Conservation (phyloP, 2,797 vertebrate genomes). For the Channa striata region DNA sequence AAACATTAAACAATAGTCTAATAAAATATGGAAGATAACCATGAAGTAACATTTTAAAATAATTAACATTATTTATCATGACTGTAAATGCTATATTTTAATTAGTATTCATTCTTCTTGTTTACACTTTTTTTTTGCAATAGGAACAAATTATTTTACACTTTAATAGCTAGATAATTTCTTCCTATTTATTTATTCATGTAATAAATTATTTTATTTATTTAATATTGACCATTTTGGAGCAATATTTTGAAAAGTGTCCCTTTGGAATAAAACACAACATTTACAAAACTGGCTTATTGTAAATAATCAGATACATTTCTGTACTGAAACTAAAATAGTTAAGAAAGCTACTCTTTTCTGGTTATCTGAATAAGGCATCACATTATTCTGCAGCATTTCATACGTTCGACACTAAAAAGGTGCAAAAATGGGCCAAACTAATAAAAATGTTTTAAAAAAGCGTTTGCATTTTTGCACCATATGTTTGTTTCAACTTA, state of each 20-base stretch:
- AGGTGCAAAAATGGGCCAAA: not conserved
- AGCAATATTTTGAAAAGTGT: conserved; percentile 2
- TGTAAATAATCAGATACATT: not conserved
- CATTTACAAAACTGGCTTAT: not conserved
- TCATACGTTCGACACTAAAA: not conserved
- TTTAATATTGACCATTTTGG: not conserved
- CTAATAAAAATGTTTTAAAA: not conserved
- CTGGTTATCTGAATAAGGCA: conserved; percentile 4
- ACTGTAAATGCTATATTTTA: no score
- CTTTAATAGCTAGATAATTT: no score
- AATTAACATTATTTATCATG: no score
- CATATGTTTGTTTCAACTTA: not conserved
- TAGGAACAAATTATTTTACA: no score
- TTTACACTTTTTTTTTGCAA: no score
- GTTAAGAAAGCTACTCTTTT: not conserved
- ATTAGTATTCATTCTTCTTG: no score
- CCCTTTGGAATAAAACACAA: not conserved
- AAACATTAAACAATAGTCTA: no score
- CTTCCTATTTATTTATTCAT: not conserved
- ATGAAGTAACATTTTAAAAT: not conserved
- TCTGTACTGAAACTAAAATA: not conserved
- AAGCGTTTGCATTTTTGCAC: not conserved
- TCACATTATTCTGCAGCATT: not conserved
- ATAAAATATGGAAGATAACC: conserved; percentile 2
- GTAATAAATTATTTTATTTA: not conserved